A percentile compares a stretch with the other conserved stretches of the same genome.
These are phyloP conservation scores for Stichopus horrens DNA, from an alignment of 53 echinoderm and acorn worm species.

Conservation along the genomic window DNA sequence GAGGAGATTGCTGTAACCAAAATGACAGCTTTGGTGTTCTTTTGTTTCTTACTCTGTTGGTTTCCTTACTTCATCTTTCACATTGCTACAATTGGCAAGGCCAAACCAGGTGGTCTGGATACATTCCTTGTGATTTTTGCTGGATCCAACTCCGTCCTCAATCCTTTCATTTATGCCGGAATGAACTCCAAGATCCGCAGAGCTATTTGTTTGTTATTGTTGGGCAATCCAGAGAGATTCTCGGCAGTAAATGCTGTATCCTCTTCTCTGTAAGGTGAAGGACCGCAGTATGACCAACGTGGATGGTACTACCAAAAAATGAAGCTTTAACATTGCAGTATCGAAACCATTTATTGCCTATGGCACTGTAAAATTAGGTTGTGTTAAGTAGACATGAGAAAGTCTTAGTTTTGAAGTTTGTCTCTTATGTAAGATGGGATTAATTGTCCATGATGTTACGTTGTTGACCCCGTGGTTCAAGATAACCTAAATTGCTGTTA, in stretches of 20 bases:
- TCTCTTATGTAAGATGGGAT: too few species aligned
- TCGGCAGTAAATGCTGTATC: not conserved
- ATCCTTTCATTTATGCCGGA: slow-evolving; percentile 42
- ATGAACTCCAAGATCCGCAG: slow-evolving; percentile 30
- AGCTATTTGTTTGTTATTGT: not conserved
- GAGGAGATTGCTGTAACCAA: slow-evolving; percentile 39
- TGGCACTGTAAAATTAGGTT: not conserved
- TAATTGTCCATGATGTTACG: too few species aligned
- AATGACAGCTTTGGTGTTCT: slow-evolving; percentile 33
- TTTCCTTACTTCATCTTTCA: slow-evolving; percentile 30
- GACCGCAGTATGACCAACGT: not conserved
- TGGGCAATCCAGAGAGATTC: not conserved
- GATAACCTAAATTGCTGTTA: too few species aligned
- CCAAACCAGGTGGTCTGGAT: not conserved
- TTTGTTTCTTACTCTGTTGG: slow-evolving; percentile 9
- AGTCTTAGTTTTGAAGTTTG: too few species aligned
- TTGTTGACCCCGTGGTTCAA: too few species aligned
- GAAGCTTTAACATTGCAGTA: not conserved
- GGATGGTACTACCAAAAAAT: not conserved
- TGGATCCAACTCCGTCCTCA: slow-evolving; percentile 20
- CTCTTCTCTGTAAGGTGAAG: not conserved
- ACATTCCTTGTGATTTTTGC: slow-evolving; percentile 13
- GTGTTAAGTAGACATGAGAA: not conserved
- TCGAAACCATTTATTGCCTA: not conserved
- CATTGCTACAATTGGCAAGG: slow-evolving; percentile 1